phyloP scores from a whole-genome alignment of 2,797 vertebrate species.

The Valencia hispanica region DNA sequence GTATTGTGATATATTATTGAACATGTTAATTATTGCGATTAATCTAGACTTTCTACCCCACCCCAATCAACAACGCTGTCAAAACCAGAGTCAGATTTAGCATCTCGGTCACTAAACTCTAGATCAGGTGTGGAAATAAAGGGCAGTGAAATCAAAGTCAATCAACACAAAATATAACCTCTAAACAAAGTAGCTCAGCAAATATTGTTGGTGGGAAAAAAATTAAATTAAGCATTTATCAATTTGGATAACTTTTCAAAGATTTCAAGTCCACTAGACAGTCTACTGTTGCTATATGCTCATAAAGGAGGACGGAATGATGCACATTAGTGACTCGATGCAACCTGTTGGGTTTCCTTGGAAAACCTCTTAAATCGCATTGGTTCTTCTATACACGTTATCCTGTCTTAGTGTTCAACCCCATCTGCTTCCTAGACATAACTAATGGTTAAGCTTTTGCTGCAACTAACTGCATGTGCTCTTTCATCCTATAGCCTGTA shows the following conservation, averaged over 20 bases:
- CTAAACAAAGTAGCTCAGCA: no score
- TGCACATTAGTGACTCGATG: neutral
- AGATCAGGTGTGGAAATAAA: no score
- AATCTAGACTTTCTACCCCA: neutral
- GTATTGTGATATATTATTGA: neutral
- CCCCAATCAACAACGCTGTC: neutral
- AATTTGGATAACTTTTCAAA: neutral
- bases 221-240: neutral
- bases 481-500: neutral
- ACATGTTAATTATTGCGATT: no score
- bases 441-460: neutral
- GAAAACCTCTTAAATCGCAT: no score
- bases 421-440: neutral
- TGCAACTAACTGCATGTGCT: no score
- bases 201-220: no score
- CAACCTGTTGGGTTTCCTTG: neutral
- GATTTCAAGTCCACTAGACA: neutral
- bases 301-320: neutral
- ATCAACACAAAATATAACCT: no score
- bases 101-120: neutral
- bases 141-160: no score
- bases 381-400: no score
- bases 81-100: neutral
- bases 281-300: neutral
- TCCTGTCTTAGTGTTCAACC: no score